Percentiles rank a stretch among this genome's conserved stretches.
Evolutionary conservation across 2,888 invertebrate genomes (phyloP).

Genomic region (Callyntrura guangdongensis): DNA sequence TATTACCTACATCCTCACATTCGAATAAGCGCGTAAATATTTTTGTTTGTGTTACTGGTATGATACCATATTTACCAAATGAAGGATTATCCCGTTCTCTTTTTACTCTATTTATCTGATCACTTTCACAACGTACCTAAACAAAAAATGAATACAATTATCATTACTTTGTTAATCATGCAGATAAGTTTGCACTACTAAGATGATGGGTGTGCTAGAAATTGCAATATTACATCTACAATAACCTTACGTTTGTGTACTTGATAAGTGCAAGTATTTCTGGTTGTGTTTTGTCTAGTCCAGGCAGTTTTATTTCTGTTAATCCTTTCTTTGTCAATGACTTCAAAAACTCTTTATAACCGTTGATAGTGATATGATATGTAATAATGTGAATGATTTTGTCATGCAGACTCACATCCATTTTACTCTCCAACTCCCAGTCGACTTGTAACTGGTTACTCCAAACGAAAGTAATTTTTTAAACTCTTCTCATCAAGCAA

Average conservation of each 20-base stretch:
- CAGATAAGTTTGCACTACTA: too few relatives aligned
- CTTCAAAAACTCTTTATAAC: conserved; percentile 50
- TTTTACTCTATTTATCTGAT: not conserved
- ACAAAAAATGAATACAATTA: not conserved
- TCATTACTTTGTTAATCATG: not conserved
- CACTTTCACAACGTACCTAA: not conserved
- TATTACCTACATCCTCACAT: not conserved
- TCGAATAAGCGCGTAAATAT: not conserved
- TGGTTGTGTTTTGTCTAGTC: conserved; percentile 29
- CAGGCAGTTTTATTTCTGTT: conserved; percentile 57
- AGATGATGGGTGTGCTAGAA: too few relatives aligned
- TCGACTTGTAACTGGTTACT: conserved; percentile 28
- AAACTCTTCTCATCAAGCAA: conserved; percentile 64
- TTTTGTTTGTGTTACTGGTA: too few relatives aligned
- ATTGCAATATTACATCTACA: not conserved
- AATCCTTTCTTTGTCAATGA: not conserved
- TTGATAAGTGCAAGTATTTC: conserved; percentile 63
- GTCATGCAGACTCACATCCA: conserved; percentile 53
- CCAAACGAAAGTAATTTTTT: conserved; percentile 63
- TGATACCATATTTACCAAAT: not conserved
- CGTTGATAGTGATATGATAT: conserved; percentile 59
- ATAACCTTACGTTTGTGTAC: conserved; percentile 59
- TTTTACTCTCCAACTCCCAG: conserved; percentile 8
- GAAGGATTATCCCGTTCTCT: not conserved
- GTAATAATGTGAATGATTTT: conserved; percentile 55